Conservation (phyloP, 2,113 vertebrate genomes). For the western clawed frog (Xenopus tropicalis) region DNA sequence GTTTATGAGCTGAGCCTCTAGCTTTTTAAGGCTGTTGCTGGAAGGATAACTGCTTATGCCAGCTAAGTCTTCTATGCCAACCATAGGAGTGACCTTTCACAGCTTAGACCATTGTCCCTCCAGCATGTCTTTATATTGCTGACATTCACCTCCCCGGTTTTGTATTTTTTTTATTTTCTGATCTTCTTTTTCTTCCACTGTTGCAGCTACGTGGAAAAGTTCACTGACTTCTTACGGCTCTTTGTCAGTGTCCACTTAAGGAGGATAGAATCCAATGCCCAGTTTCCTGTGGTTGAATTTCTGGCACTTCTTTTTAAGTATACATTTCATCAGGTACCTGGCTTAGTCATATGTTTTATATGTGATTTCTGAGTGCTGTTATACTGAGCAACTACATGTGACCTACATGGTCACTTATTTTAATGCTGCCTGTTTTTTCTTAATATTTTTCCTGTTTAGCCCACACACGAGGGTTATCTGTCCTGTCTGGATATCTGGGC, state of each 20-base stretch:
- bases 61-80: neutral
- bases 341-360: neutral
- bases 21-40: neutral
- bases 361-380: neutral
- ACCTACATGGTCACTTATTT: neutral
- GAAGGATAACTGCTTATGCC: neutral
- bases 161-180: no score
- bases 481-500: slow-evolving; percentile 97
- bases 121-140: no score
- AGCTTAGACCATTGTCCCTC: neutral
- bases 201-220: slow-evolving; percentile 93
- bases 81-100: neutral
- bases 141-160: no score
- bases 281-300: slow-evolving; percentile 95
- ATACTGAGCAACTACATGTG: neutral
- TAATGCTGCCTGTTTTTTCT: neutral
- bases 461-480: slow-evolving; percentile 95
- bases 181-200: no score
- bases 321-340: slow-evolving; percentile 94
- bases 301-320: slow-evolving; percentile 93
- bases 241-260: slow-evolving; percentile 95
- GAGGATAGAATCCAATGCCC: slow-evolving; percentile 91
- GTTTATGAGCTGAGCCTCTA: no score
- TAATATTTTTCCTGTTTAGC: slow-evolving; percentile 65
- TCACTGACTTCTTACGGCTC: slow-evolving; percentile 94